These are phyloP conservation scores for Sepioteuthis lessoniana DNA, from an alignment of 2,888 invertebrate species.

Conservation along the genomic window DNA sequence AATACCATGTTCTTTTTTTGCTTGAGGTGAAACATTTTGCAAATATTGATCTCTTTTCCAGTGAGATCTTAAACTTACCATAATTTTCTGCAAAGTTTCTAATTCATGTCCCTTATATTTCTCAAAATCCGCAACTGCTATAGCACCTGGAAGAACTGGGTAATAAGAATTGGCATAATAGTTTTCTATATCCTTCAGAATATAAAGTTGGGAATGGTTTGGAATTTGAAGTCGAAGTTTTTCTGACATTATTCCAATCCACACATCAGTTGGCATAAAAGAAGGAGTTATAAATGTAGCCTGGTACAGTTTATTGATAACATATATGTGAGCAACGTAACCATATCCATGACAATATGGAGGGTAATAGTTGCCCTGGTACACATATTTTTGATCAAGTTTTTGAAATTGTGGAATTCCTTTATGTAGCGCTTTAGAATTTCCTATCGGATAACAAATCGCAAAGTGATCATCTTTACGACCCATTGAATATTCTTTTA, in stretches of 20 bases:
- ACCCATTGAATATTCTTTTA: not conserved
- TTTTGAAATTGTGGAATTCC: not conserved
- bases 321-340: not conserved
- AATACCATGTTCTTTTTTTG: too few relatives aligned
- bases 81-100: too few relatives aligned
- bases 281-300: not conserved
- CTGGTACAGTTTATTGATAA: not conserved
- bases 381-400: not conserved
- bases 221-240: not conserved
- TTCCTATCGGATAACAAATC: not conserved
- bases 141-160: too few relatives aligned
- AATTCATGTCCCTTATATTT: too few relatives aligned
- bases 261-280: conserved; percentile 23
- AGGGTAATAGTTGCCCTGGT: not conserved
- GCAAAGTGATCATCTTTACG: not conserved
- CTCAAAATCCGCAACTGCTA: too few relatives aligned
- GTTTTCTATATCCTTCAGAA: too few relatives aligned
- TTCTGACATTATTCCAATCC: conserved; percentile 39
- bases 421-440: not conserved
- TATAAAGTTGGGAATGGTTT: too few relatives aligned
- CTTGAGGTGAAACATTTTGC: too few relatives aligned
- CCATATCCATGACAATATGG: not conserved
- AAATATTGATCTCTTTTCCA: too few relatives aligned
- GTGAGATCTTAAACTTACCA: too few relatives aligned
- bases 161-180: too few relatives aligned